Evolutionary conservation across 2,113 vertebrate genomes (phyloP).

Genomic region (Ahaetulla prasina): DNA sequence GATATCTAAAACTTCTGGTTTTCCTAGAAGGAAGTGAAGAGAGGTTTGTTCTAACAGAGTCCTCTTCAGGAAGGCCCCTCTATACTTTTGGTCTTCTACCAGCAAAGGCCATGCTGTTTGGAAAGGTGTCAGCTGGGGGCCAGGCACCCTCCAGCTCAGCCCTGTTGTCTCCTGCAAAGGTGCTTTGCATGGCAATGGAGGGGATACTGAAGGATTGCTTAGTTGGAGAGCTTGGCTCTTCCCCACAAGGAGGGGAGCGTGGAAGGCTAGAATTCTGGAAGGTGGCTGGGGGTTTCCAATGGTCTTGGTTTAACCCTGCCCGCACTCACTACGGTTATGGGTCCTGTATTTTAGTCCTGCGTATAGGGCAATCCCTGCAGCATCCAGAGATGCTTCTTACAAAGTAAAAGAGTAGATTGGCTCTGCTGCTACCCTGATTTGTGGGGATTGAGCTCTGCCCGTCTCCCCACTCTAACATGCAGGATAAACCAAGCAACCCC

Average conservation of each 20-base stretch:
- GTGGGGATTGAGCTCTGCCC: neutral
- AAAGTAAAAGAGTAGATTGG: neutral
- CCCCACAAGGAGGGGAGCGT: neutral
- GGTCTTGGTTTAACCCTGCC: neutral
- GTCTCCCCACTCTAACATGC: too few species aligned
- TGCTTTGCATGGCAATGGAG: neutral
- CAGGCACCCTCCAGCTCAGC: neutral
- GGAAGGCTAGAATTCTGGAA: neutral
- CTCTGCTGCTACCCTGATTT: neutral
- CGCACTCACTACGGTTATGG: neutral
- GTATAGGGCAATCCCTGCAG: neutral
- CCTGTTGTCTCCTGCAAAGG: neutral
- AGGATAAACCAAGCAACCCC: neutral
- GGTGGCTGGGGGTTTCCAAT: neutral
- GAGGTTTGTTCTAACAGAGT: neutral
- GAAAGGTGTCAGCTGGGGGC: neutral
- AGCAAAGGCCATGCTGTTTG: neutral
- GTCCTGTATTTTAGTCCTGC: neutral
- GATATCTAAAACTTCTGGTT: neutral
- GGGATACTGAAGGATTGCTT: neutral
- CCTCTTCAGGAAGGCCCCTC: rapidly evolving
- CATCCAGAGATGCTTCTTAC: neutral
- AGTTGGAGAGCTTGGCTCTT: neutral
- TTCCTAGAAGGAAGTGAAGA: neutral
- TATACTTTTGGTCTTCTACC: neutral